phyloP scores from a whole-genome alignment of 2,797 vertebrate species.

The Enteromius argenteus region DNA sequence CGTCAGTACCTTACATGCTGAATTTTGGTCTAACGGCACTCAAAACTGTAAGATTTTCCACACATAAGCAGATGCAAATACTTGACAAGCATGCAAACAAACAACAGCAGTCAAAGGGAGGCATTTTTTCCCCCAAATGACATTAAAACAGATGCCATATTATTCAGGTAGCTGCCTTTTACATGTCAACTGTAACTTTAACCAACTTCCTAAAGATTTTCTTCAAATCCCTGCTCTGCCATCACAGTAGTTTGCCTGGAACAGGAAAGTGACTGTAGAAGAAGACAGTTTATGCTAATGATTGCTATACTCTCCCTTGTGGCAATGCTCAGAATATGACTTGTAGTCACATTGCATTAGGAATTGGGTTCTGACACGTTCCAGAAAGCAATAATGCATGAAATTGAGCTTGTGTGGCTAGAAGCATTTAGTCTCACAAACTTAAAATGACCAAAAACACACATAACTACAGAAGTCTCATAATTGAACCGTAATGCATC shows the following conservation, averaged over 20 bases:
- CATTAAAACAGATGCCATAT: slow-evolving; percentile 10
- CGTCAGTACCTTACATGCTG: not conserved
- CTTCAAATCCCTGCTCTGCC: not conserved
- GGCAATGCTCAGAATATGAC: slow-evolving; percentile 17
- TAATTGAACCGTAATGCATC: not conserved
- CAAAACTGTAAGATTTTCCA: not conserved
- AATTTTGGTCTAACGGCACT: not conserved
- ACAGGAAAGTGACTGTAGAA: not conserved
- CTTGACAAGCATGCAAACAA: not conserved
- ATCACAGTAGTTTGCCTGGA: slow-evolving; percentile 13
- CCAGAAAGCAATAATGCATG: slow-evolving; percentile 1
- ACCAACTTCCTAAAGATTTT: not conserved
- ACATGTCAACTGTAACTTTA: not conserved
- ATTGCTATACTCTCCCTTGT: slow-evolving; percentile 2
- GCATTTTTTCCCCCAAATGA: not conserved
- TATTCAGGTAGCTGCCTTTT: slow-evolving; percentile 7
- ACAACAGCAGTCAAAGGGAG: not conserved
- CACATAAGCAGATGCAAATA: not conserved
- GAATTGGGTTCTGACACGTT: not conserved
- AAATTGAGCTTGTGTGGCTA: slow-evolving; percentile 20
- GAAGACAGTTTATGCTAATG: slow-evolving; percentile 17
- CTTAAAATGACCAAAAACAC: slow-evolving; percentile 17
- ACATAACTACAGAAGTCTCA: slow-evolving; percentile 21
- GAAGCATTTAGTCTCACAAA: slow-evolving; percentile 5
- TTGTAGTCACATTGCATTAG: not conserved